Conservation (phyloP, 2,113 vertebrate genomes). For the Mohoua ochrocephala region DNA sequence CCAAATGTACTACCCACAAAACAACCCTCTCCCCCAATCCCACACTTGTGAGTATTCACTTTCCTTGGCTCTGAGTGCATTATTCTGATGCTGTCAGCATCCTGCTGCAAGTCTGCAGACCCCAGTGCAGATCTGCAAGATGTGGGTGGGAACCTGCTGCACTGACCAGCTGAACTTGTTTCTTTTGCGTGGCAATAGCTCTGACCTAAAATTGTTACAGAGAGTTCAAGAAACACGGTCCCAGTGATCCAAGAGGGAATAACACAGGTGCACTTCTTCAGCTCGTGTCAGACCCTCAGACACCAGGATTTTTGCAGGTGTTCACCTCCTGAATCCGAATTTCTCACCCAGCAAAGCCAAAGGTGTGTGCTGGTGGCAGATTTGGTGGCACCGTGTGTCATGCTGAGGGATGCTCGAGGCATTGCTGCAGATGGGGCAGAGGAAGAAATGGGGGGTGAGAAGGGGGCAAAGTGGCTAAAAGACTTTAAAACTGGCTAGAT, state of each 20-base stretch:
- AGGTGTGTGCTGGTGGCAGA: accelerated
- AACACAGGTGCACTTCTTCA: not conserved
- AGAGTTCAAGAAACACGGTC: not conserved
- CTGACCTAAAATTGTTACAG: not conserved
- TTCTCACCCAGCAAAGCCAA: not conserved
- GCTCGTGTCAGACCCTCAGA: not conserved
- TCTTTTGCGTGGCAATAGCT: not conserved
- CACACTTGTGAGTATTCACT: accelerated
- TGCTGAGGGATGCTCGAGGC: accelerated
- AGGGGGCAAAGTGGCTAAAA: not conserved
- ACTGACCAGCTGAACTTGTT: not conserved
- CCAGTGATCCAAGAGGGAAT: accelerated
- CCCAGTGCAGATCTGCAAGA: not conserved
- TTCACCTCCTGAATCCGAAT: not conserved
- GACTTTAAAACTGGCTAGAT: not conserved
- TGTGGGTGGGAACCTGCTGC: not conserved
- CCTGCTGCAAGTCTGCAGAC: not conserved
- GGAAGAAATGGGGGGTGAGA: not conserved
- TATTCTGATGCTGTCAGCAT: not conserved
- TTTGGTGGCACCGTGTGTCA: accelerated
- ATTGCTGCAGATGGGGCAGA: not conserved
- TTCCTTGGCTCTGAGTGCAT: not conserved
- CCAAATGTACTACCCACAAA: not conserved
- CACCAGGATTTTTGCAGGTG: not conserved
- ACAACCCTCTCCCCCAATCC: not conserved